These are phyloP conservation scores for Xerus inauris DNA, from an alignment of 2,113 vertebrate genomes.

Conservation along the genomic window DNA sequence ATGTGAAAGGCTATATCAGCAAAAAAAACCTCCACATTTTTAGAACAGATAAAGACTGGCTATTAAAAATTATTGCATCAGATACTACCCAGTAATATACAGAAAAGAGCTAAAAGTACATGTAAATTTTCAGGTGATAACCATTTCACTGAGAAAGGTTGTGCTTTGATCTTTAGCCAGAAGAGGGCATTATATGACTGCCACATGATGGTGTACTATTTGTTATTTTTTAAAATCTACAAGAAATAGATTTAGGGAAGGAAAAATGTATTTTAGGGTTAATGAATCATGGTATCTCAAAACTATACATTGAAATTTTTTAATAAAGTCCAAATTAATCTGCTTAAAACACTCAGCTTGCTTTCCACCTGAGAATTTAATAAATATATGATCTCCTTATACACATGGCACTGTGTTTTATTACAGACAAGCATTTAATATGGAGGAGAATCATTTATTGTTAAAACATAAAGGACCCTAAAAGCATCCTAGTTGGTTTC, in stretches of 20 bases:
- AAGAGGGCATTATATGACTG: constrained; percentile 53
- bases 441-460: neutral
- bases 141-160: neutral
- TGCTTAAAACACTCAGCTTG: neutral
- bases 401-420: neutral
- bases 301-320: neutral
- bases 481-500: neutral
- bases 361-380: neutral
- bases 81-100: neutral
- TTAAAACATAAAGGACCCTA: neutral
- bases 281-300: neutral
- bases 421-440: neutral
- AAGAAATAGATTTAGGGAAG: neutral
- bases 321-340: neutral
- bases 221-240: neutral
- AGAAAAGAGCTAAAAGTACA: neutral
- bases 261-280: neutral
- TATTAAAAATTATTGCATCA: neutral
- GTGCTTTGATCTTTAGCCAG: constrained; percentile 44
- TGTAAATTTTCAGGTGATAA: neutral
- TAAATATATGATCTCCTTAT: neutral
- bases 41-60: neutral
- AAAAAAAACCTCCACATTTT: neutral
- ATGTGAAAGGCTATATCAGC: neutral
- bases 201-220: neutral